Evolutionary conservation across 2,797 vertebrate species (phyloP).

Genomic region (Spinus pinus): DNA sequence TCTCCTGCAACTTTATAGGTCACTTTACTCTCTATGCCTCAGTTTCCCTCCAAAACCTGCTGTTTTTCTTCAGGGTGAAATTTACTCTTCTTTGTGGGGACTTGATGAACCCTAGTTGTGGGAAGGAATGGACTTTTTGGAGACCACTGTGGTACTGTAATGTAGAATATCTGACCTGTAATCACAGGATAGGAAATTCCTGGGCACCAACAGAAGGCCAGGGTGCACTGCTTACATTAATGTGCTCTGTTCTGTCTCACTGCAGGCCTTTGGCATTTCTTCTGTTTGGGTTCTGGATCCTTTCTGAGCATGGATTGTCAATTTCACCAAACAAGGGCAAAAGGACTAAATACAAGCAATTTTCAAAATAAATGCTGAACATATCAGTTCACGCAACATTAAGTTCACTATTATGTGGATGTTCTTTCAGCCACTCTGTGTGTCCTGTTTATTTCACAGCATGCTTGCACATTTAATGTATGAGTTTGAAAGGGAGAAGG

Average conservation of each 20-base stretch:
- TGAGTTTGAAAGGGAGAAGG: background rate
- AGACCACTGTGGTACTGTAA: fast-evolving
- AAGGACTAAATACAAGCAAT: background rate
- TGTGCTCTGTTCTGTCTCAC: background rate
- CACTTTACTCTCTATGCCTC: background rate
- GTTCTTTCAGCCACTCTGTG: background rate
- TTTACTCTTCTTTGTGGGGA: background rate
- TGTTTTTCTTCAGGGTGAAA: background rate
- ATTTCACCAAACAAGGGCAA: background rate
- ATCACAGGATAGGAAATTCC: background rate
- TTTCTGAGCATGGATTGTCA: background rate
- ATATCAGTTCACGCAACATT: background rate
- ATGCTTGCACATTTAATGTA: background rate
- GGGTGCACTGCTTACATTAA: background rate
- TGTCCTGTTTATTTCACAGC: background rate
- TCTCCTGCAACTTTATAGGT: background rate
- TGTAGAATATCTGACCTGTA: background rate
- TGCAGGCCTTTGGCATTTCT: background rate
- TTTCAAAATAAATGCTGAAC: conserved; percentile 5
- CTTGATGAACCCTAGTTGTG: background rate
- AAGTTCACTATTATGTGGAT: background rate
- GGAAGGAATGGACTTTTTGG: background rate
- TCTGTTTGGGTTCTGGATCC: background rate
- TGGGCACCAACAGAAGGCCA: background rate
- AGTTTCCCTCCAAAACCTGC: background rate